These are phyloP conservation scores for Noctua janthe DNA, from an alignment of 2,888 invertebrate species.

Conservation along the genomic window DNA sequence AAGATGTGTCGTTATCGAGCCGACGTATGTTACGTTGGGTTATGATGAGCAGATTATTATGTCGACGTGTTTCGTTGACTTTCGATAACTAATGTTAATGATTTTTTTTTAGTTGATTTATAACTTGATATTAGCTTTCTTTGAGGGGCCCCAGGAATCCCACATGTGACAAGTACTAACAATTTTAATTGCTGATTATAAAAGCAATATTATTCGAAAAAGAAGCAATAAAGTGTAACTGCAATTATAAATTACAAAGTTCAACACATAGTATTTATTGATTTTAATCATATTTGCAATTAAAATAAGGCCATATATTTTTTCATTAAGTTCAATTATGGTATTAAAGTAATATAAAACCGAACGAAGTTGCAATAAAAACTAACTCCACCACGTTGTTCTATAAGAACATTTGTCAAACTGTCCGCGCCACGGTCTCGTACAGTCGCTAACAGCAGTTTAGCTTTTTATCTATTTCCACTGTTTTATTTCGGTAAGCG, in stretches of 20 bases:
- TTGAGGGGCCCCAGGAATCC: background rate
- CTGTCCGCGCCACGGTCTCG: slow-evolving; percentile 79
- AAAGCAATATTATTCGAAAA: background rate
- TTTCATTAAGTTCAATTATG: slow-evolving; percentile 32
- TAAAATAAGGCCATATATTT: slow-evolving; percentile 14
- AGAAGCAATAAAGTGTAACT: background rate
- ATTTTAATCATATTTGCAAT: slow-evolving; percentile 33
- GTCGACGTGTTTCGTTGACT: slow-evolving; percentile 66
- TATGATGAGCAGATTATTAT: slow-evolving; percentile 70
- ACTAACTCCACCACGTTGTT: slow-evolving; percentile 53
- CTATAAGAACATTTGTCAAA: slow-evolving; percentile 75
- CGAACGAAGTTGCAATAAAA: slow-evolving; percentile 44
- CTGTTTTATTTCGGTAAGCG: slow-evolving; percentile 84
- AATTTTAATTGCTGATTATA: background rate
- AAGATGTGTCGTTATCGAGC: slow-evolving; percentile 83
- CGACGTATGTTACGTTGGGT: slow-evolving; percentile 77
- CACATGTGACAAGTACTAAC: background rate
- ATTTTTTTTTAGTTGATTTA: slow-evolving; percentile 31
- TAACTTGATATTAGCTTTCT: background rate
- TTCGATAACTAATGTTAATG: slow-evolving; percentile 62
- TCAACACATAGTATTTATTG: background rate
- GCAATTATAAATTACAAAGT: slow-evolving; percentile 24
- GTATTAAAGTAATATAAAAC: slow-evolving; percentile 30
- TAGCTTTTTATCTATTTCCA: slow-evolving; percentile 87
- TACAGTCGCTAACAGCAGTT: slow-evolving; percentile 78